A percentile compares a stretch with the other conserved stretches of the same genome.
These are phyloP conservation scores for Pristionchus japonicus DNA, from an alignment of 2,888 invertebrate genomes.

Conservation along the genomic window DNA sequence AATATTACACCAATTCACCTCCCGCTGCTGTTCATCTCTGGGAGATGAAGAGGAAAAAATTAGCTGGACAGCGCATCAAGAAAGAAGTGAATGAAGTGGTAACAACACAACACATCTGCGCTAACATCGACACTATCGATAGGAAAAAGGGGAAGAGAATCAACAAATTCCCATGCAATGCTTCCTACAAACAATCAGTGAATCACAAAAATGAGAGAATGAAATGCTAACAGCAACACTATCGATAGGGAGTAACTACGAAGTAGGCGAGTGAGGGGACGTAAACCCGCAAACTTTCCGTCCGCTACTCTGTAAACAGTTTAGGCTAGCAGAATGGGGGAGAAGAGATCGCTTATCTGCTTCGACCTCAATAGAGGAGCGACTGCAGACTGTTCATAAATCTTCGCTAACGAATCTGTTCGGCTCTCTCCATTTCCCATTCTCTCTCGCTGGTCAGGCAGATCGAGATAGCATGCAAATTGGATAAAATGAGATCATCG, in stretches of 20 bases:
- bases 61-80: neutral
- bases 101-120: constrained; percentile 8
- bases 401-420: neutral
- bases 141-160: too few species aligned
- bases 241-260: neutral
- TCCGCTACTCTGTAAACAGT: constrained; percentile 25
- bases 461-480: too few species aligned
- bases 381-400: neutral
- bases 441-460: too few species aligned
- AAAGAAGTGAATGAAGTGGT: neutral
- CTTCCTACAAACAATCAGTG: too few species aligned
- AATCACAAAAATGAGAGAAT: neutral
- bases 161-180: too few species aligned
- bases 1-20: constrained; percentile 4
- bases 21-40: neutral
- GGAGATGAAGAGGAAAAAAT: neutral
- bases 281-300: neutral
- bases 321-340: neutral
- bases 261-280: neutral
- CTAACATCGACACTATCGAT: neutral
- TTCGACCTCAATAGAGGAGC: constrained; percentile 26
- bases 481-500: too few species aligned
- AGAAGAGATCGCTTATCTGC: constrained; percentile 30
- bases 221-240: neutral
- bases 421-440: too few species aligned